A percentile compares a stretch with the other conserved stretches of the same genome.
phyloP scores from a whole-genome alignment of 2,113 vertebrate species.

The Odocoileus virginianus region DNA sequence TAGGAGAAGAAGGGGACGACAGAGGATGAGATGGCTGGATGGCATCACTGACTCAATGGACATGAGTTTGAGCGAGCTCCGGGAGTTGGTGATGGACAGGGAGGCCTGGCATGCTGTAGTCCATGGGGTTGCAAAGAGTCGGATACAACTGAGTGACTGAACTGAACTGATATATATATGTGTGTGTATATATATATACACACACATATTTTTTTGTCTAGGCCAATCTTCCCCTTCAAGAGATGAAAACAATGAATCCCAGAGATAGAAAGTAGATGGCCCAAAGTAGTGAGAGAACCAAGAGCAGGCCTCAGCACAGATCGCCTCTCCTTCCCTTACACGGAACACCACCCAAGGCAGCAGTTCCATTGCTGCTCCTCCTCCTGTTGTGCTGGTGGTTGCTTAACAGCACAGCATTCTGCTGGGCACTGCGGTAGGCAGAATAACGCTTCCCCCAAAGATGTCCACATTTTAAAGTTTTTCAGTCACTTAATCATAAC shows the following conservation, averaged over 20 bases:
- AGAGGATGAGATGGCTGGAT: neutral
- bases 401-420: neutral
- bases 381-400: too few species aligned
- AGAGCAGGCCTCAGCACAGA: neutral
- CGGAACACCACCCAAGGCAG: neutral
- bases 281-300: neutral
- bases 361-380: neutral
- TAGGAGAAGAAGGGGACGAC: neutral
- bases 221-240: neutral
- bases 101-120: neutral
- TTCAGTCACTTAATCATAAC: neutral
- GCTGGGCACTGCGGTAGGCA: neutral
- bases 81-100: neutral
- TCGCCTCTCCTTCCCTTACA: neutral
- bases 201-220: neutral
- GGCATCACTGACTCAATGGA: neutral
- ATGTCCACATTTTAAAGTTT: neutral
- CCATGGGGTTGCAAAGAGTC: neutral
- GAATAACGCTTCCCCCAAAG: neutral
- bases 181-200: neutral
- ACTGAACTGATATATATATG: neutral
- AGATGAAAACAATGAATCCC: neutral
- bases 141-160: fast-evolving
- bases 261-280: neutral
- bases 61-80: neutral